Conservation (phyloP, 1,140 invertebrate species). For the Papilio polyxenes region DNA sequence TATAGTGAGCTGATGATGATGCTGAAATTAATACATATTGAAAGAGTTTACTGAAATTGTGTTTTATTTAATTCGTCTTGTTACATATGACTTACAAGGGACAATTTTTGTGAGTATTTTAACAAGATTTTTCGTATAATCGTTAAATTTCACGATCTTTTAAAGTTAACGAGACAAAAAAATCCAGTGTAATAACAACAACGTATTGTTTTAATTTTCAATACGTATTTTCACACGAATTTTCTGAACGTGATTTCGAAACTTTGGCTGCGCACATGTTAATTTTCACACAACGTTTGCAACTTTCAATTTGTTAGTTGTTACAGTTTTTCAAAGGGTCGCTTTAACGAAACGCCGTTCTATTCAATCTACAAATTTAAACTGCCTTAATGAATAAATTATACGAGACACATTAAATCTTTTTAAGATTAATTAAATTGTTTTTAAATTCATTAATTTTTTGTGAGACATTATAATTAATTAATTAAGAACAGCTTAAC, state of each 20-base stretch:
- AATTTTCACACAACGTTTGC: neutral
- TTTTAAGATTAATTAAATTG: too few relatives aligned
- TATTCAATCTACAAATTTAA: neutral
- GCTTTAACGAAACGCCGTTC: neutral
- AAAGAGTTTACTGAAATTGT: too few relatives aligned
- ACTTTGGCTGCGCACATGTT: neutral
- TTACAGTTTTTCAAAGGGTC: neutral
- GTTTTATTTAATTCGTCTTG: too few relatives aligned
- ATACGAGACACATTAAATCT: too few relatives aligned
- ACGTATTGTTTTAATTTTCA: neutral
- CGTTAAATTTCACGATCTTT: neutral
- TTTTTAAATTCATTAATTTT: too few relatives aligned
- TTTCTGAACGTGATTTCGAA: neutral
- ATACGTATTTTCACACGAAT: neutral
- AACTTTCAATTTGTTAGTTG: conserved; percentile 3
- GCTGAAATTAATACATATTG: too few relatives aligned
- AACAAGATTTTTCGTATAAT: neutral
- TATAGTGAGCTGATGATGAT: too few relatives aligned
- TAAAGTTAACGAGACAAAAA: neutral
- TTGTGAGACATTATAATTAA: too few relatives aligned
- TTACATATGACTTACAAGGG: too few relatives aligned
- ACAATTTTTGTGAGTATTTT: too few relatives aligned
- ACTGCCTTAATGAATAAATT: neutral
- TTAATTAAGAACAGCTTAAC: too few relatives aligned
- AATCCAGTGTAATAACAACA: neutral